Conservation (phyloP, 2,797 vertebrate species). For the Luscinia luscinia region DNA sequence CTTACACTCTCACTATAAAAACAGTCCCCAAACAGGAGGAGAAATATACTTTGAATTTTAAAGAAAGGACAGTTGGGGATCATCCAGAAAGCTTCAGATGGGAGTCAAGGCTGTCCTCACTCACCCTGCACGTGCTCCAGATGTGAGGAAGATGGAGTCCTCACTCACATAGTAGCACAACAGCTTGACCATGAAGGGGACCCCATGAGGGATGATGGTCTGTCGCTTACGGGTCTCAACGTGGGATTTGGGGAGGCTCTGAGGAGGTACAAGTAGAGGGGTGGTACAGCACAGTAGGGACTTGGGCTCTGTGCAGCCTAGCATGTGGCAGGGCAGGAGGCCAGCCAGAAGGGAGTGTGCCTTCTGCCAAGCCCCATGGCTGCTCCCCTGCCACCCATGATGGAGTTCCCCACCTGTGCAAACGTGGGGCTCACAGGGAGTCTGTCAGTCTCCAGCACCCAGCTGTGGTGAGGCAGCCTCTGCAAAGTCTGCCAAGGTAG, state of each 20-base stretch:
- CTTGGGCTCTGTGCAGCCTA: not conserved
- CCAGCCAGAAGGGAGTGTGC: not conserved
- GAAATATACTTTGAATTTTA: not conserved
- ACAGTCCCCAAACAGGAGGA: not conserved
- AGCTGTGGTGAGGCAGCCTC: not conserved
- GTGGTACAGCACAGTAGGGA: not conserved
- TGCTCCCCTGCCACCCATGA: rapidly evolving
- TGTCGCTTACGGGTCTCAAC: constrained; percentile 85
- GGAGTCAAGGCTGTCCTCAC: not conserved
- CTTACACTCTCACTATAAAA: not conserved
- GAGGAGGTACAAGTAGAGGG: not conserved
- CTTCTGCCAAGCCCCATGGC: not conserved
- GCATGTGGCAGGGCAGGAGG: not conserved
- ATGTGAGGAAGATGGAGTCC: constrained; percentile 93
- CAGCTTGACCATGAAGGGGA: constrained; percentile 97
- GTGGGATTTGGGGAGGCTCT: constrained; percentile 94
- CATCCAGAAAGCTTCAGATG: not conserved
- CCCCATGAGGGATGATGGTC: constrained; percentile 94
- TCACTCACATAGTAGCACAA: constrained; percentile 93
- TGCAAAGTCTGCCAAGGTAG: not conserved
- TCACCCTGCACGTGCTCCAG: constrained; percentile 93
- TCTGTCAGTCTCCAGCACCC: not conserved
- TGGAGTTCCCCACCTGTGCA: not conserved
- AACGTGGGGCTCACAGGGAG: rapidly evolving
- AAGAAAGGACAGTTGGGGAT: not conserved